phyloP scores from a whole-genome alignment of 53 echinoderm and acorn worm genomes.

The Stichopus horrens region DNA sequence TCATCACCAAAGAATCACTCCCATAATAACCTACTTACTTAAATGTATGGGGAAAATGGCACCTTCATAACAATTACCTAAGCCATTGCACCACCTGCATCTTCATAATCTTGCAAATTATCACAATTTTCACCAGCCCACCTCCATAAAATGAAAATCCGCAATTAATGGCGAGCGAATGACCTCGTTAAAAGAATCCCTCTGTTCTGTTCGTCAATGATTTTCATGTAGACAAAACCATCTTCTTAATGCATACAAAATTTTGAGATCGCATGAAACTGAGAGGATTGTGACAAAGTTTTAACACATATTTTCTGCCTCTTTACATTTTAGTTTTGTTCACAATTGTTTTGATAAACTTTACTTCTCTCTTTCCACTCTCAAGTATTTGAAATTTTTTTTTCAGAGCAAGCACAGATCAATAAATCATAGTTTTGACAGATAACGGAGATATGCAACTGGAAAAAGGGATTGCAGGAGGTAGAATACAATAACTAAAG shows the following conservation, averaged over 20 bases:
- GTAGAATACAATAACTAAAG: background rate
- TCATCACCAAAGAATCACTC: too few relatives aligned
- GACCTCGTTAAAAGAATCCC: background rate
- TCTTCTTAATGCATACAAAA: too few relatives aligned
- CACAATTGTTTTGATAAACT: too few relatives aligned
- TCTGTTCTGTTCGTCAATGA: background rate
- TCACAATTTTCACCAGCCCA: background rate
- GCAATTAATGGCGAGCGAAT: background rate
- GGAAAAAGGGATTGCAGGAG: background rate
- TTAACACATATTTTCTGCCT: too few relatives aligned
- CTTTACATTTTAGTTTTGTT: too few relatives aligned
- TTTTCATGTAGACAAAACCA: too few relatives aligned
- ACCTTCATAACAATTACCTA: background rate
- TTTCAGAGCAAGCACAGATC: background rate
- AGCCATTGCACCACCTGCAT: background rate
- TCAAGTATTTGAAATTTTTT: background rate
- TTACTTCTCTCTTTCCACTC: background rate
- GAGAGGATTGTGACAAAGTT: too few relatives aligned
- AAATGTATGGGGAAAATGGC: background rate
- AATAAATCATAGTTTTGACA: background rate
- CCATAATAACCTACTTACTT: background rate
- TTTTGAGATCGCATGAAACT: too few relatives aligned
- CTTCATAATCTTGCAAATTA: background rate
- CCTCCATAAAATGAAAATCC: background rate
- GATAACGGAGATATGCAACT: background rate